A percentile compares a stretch with the other conserved stretches of the same genome.
Evolutionary conservation across 2,797 vertebrate genomes (phyloP).

Genomic region (Melopsittacus undulatus): DNA sequence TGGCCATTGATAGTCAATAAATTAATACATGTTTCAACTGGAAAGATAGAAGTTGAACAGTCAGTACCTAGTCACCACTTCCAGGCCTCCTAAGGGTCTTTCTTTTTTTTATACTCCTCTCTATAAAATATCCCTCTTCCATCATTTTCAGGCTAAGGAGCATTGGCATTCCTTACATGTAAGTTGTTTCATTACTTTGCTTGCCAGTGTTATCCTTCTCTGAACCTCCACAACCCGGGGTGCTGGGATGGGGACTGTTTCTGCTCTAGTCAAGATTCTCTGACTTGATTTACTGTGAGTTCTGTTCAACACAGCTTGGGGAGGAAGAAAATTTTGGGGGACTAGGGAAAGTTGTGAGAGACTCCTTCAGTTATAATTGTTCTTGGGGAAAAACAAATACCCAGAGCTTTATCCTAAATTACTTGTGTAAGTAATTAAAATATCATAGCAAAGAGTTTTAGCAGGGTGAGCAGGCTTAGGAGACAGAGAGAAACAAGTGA

Average conservation of each 20-base stretch:
- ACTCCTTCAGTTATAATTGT: neutral
- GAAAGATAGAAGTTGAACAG: neutral
- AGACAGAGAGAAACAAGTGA: neutral
- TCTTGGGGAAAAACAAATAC: neutral
- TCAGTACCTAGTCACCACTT: neutral
- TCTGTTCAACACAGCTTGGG: neutral
- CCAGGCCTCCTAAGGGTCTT: neutral
- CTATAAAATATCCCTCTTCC: neutral
- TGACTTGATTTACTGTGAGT: neutral
- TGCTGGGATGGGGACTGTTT: neutral
- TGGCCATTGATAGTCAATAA: neutral
- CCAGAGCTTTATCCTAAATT: neutral
- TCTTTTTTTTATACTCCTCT: neutral
- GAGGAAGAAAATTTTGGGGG: neutral
- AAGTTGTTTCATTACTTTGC: neutral
- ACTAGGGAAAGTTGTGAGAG: neutral
- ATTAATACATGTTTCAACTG: neutral
- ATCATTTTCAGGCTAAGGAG: neutral
- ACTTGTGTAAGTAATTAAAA: neutral
- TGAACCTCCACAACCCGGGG: neutral
- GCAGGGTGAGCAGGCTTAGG: neutral
- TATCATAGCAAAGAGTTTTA: neutral
- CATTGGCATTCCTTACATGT: accelerated
- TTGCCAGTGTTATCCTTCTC: neutral
- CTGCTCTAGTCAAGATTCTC: neutral